Percentiles rank a stretch among this genome's conserved stretches.
Conservation (phyloP, 1,140 invertebrate genomes). For the Calycopis cecrops region DNA sequence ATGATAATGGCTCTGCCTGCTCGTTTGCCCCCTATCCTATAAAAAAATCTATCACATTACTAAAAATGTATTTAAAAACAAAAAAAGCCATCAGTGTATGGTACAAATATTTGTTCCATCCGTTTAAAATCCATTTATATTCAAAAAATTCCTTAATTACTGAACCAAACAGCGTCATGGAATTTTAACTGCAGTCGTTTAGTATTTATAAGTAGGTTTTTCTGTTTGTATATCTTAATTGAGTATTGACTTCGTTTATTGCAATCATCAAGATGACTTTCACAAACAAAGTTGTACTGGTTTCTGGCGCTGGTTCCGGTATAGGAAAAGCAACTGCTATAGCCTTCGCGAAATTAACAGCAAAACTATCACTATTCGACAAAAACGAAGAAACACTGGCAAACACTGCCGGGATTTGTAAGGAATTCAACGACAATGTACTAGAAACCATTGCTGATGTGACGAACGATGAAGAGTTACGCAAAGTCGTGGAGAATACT, state of each 20-base stretch:
- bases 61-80: too few species aligned
- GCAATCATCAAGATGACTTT: constrained; percentile 31
- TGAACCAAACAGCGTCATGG: too few species aligned
- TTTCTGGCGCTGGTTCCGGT: constrained; percentile 39
- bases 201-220: too few species aligned
- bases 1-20: too few species aligned
- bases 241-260: not conserved
- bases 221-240: not conserved
- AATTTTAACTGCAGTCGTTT: too few species aligned
- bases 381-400: constrained; percentile 24
- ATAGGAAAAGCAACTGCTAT: constrained; percentile 34
- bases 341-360: constrained; percentile 34
- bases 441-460: constrained; percentile 29
- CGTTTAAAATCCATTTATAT: too few species aligned
- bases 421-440: constrained; percentile 19
- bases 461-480: constrained; percentile 24
- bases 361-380: constrained; percentile 33
- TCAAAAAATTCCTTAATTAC: too few species aligned
- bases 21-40: too few species aligned
- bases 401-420: not conserved
- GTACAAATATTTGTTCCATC: too few species aligned
- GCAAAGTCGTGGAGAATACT: constrained; percentile 22
- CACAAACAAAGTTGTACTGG: constrained; percentile 35
- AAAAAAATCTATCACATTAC: too few species aligned
- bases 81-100: too few species aligned